These are phyloP conservation scores for Sipunculus nudus DNA, from an alignment of 2,888 invertebrate genomes.

Conservation along the genomic window DNA sequence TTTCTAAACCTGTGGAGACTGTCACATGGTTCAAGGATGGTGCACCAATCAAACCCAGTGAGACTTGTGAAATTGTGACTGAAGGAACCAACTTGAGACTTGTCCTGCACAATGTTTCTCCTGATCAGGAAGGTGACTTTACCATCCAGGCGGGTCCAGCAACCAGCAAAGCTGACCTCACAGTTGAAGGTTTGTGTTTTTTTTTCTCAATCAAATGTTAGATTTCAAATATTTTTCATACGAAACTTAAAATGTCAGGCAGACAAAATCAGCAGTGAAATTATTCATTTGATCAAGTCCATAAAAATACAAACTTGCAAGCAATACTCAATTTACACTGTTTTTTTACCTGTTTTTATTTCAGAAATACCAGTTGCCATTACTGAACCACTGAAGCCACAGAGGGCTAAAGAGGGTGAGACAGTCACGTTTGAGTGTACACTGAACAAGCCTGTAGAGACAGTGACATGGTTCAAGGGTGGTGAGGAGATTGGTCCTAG, in stretches of 20 bases:
- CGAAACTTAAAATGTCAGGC: too few relatives aligned
- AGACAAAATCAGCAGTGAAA: too few relatives aligned
- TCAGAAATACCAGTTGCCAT: constrained; percentile 41
- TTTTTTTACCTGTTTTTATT: neutral
- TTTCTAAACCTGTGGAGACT: neutral
- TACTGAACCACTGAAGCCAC: constrained; percentile 53
- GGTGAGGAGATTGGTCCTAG: constrained; percentile 49
- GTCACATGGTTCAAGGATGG: constrained; percentile 49
- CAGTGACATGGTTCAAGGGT: constrained; percentile 64
- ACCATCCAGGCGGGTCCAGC: constrained; percentile 43
- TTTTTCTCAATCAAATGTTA: too few relatives aligned
- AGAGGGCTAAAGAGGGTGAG: constrained; percentile 53
- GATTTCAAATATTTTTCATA: too few relatives aligned
- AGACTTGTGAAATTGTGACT: neutral
- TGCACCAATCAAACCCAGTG: constrained; percentile 12
- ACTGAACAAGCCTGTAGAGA: constrained; percentile 54
- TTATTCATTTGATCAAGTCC: too few relatives aligned
- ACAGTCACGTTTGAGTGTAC: constrained; percentile 57
- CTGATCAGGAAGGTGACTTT: constrained; percentile 50
- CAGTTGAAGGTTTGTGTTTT: too few relatives aligned
- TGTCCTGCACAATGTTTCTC: constrained; percentile 68
- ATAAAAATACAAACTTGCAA: too few relatives aligned
- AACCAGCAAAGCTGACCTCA: constrained; percentile 84
- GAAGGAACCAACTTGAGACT: constrained; percentile 68
- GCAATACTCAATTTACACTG: too few relatives aligned